Evolutionary conservation across 2,888 invertebrate genomes (phyloP).

Genomic region (Acheta domesticus): DNA sequence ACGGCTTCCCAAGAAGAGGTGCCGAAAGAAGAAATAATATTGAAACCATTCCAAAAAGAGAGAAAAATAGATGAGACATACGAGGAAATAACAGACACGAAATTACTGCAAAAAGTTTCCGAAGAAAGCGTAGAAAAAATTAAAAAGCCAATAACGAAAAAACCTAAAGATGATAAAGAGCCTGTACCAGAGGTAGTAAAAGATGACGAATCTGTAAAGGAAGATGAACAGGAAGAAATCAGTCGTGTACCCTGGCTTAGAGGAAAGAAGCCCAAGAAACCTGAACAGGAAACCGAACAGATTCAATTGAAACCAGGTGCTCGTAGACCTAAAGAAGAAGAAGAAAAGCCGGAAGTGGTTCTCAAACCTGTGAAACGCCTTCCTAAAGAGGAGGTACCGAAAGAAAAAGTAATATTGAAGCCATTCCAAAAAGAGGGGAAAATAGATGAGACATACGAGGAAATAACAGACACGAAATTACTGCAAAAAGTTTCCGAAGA

Average conservation of each 20-base stretch:
- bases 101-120: neutral
- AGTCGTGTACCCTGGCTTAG: too few species aligned
- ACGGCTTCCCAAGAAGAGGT: conserved; percentile 44
- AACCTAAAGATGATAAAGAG: conserved; percentile 36
- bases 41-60: conserved; percentile 37
- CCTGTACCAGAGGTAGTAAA: neutral
- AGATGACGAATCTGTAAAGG: neutral
- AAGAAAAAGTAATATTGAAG: conserved; percentile 47
- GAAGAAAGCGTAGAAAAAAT: conserved; percentile 18
- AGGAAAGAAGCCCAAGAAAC: conserved; percentile 34
- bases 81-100: neutral
- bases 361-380: conserved; percentile 28
- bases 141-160: conserved; percentile 20
- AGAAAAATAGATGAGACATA: conserved; percentile 11
- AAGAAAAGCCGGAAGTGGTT: conserved; percentile 31
- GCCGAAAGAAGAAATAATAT: conserved; percentile 26
- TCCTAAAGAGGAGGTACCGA: conserved; percentile 29
- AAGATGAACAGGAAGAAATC: neutral
- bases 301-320: conserved; percentile 34
- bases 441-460: conserved; percentile 39
- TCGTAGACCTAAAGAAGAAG: neutral
- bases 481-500: neutral
- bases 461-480: neutral
- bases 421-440: conserved; percentile 44
- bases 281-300: conserved; percentile 40